These are phyloP conservation scores for Aphrophora alni DNA, from an alignment of 2,888 invertebrate species.

Conservation along the genomic window DNA sequence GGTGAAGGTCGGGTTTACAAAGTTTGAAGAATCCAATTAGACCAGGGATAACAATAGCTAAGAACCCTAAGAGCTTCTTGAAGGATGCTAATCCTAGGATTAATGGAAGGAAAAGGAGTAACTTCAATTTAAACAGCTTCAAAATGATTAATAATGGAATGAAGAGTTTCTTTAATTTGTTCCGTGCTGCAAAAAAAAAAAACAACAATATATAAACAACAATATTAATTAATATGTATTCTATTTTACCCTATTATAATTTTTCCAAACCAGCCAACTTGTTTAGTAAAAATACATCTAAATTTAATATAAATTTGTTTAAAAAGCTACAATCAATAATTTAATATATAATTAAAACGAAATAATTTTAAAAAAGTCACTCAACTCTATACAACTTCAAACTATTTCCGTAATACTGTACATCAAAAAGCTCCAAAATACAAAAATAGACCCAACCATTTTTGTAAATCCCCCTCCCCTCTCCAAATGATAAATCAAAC, in stretches of 20 bases:
- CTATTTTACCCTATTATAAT: neutral
- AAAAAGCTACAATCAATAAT: too few species aligned
- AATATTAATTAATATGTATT: neutral
- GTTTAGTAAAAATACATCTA: too few species aligned
- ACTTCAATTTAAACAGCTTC: conserved; percentile 83
- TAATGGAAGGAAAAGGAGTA: conserved; percentile 80
- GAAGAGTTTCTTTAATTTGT: conserved; percentile 80
- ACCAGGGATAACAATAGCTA: conserved; percentile 80
- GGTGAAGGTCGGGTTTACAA: conserved; percentile 60
- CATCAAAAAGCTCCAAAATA: too few species aligned
- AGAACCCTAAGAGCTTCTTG: conserved; percentile 81
- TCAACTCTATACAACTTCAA: too few species aligned
- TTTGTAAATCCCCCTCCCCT: too few species aligned
- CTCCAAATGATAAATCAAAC: too few species aligned
- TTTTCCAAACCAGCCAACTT: too few species aligned
- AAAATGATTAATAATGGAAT: conserved; percentile 81
- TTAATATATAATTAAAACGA: too few species aligned
- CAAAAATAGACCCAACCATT: too few species aligned
- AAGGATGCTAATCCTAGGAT: conserved; percentile 84
- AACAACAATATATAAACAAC: conserved; percentile 11
- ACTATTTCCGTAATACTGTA: too few species aligned
- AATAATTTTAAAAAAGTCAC: too few species aligned
- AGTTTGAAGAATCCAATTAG: conserved; percentile 85
- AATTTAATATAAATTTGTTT: too few species aligned
- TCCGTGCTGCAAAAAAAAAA: conserved; percentile 68